Conservation (phyloP, 2,888 invertebrate genomes). For the Acronicta aceris region DNA sequence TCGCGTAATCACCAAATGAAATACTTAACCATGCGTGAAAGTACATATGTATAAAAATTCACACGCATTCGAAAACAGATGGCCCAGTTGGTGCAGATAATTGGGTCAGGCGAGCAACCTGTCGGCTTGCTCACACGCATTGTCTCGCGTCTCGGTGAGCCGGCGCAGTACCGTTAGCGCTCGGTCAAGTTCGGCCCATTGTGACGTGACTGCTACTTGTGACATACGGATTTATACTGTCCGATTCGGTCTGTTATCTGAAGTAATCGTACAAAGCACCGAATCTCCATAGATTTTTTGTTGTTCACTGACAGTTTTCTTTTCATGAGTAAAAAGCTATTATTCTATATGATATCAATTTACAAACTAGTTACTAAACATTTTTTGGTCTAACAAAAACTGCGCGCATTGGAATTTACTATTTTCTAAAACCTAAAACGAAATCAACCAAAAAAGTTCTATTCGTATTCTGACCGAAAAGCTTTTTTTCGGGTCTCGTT, state of each 20-base stretch:
- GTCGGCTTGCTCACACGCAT: constrained; percentile 82
- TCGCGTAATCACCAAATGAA: constrained; percentile 30
- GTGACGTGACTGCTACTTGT: constrained; percentile 79
- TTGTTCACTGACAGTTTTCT: constrained; percentile 12
- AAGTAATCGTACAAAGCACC: constrained; percentile 26
- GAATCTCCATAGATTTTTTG: constrained; percentile 15
- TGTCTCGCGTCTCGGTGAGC: constrained; percentile 76
- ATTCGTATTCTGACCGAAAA: constrained; percentile 32
- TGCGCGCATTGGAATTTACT: constrained; percentile 8
- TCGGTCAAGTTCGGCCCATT: constrained; percentile 86
- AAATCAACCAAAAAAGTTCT: constrained; percentile 27
- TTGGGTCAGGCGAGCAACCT: constrained; percentile 88
- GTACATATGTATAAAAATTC: constrained; percentile 73
- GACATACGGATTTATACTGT: constrained; percentile 71
- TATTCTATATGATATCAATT: constrained; percentile 26
- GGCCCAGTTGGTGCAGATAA: constrained; percentile 82
- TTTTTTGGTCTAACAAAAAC: constrained; percentile 23
- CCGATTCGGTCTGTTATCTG: constrained; percentile 52
- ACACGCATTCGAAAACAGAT: constrained; percentile 81
- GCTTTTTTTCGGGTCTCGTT: constrained; percentile 37
- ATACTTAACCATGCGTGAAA: constrained; percentile 70
- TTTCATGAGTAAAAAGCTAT: constrained; percentile 12
- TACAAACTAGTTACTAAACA: constrained; percentile 2
- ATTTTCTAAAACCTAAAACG: constrained; percentile 25
- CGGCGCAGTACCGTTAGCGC: constrained; percentile 81